phyloP scores from a whole-genome alignment of 2,113 vertebrate species.

The Turnix velox region DNA sequence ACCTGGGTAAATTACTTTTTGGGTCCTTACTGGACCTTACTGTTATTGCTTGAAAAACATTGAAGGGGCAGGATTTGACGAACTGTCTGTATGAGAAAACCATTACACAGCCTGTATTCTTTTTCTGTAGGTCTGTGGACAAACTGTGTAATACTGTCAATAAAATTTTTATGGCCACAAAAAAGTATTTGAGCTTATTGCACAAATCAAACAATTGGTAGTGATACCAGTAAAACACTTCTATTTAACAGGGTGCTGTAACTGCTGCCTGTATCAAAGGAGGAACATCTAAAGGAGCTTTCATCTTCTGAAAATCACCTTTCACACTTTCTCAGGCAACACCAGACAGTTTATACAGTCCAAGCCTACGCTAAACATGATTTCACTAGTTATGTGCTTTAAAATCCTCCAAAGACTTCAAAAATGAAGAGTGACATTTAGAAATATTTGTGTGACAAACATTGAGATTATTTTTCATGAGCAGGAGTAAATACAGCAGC shows the following conservation, averaged over 20 bases:
- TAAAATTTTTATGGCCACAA: not conserved
- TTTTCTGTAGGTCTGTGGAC: not conserved
- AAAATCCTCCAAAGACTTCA: not conserved
- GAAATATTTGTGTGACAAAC: not conserved
- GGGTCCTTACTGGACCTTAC: not conserved
- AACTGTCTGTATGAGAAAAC: not conserved
- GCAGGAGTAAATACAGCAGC: not conserved
- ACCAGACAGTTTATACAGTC: not conserved
- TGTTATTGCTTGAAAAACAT: not conserved
- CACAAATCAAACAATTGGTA: not conserved
- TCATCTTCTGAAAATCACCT: not conserved
- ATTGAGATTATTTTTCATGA: not conserved
- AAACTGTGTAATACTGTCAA: not conserved
- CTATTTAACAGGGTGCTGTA: not conserved
- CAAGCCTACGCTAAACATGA: not conserved
- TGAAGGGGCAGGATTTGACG: not conserved
- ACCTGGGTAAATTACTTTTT: not conserved
- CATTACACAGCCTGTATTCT: not conserved
- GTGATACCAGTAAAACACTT: rapidly evolving
- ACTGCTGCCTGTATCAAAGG: rapidly evolving
- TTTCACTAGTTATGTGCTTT: not conserved
- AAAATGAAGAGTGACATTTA: not conserved
- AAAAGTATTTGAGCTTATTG: not conserved
- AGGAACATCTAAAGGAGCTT: not conserved
- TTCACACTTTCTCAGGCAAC: not conserved